Evolutionary conservation across 2,888 invertebrate genomes (phyloP).

Genomic region (Keiferia lycopersicella): DNA sequence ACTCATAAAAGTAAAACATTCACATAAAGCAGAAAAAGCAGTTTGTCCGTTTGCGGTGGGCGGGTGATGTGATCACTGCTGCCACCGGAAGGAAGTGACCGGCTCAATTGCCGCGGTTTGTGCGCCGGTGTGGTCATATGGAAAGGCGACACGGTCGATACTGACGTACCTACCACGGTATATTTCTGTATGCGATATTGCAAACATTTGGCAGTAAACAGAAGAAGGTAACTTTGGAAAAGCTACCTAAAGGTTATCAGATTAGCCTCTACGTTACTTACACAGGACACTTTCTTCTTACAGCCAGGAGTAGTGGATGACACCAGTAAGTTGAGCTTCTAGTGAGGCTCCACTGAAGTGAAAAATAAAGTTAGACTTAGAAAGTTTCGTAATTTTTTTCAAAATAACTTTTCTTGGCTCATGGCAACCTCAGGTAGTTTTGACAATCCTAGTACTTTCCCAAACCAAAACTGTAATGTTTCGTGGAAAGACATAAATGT

Average conservation of each 20-base stretch:
- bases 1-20: background rate
- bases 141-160: slow-evolving; percentile 56
- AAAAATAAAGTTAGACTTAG: too few species aligned
- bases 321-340: too few species aligned
- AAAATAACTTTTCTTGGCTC: too few species aligned
- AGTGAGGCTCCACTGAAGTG: too few species aligned
- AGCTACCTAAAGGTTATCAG: too few species aligned
- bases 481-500: slow-evolving; percentile 28
- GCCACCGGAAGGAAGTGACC: slow-evolving; percentile 70
- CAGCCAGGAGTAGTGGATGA: too few species aligned
- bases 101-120: slow-evolving; percentile 63
- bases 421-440: slow-evolving; percentile 1
- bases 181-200: slow-evolving; percentile 41
- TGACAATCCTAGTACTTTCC: slow-evolving; percentile 11
- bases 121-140: slow-evolving; percentile 51
- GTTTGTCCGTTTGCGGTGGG: slow-evolving; percentile 5
- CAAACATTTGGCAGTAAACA: background rate
- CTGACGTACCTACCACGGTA: slow-evolving; percentile 40
- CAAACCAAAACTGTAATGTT: slow-evolving; percentile 19
- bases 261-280: too few species aligned
- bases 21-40: background rate
- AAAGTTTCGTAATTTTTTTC: too few species aligned
- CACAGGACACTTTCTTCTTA: too few species aligned
- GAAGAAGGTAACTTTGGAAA: background rate
- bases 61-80: background rate